Evolutionary conservation across 2,113 vertebrate species (phyloP).

Genomic region (Lonchura striata): DNA sequence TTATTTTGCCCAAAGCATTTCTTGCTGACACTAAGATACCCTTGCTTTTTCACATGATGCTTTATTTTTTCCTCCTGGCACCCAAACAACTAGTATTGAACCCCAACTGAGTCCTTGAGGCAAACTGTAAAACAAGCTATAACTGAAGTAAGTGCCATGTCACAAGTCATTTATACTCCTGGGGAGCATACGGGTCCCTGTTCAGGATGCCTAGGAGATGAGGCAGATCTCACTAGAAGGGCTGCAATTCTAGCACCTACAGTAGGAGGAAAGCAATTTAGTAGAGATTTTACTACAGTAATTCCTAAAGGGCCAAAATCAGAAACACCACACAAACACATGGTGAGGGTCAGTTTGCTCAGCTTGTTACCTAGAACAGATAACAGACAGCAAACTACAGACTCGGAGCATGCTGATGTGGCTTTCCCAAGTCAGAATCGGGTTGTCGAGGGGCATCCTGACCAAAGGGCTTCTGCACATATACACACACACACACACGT

Average conservation of each 20-base stretch:
- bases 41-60: background rate
- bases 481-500: no score
- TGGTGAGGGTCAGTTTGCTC: background rate
- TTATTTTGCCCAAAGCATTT: background rate
- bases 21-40: background rate
- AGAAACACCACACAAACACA: background rate
- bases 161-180: background rate
- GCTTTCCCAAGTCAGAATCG: background rate
- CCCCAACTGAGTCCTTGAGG: background rate
- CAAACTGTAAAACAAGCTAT: background rate
- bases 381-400: background rate
- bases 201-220: background rate
- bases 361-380: background rate
- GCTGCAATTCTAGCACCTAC: background rate
- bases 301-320: background rate
- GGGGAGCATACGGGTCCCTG: background rate
- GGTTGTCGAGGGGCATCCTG: background rate
- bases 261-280: background rate
- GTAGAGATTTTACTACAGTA: background rate
- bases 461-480: background rate
- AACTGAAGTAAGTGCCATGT: background rate
- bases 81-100: background rate
- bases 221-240: background rate
- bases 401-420: rapidly evolving
- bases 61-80: background rate